Percentiles rank a stretch among this genome's conserved stretches.
Evolutionary conservation across 2,888 invertebrate species (phyloP).

Genomic region (Xanthostigma xanthostigma): DNA sequence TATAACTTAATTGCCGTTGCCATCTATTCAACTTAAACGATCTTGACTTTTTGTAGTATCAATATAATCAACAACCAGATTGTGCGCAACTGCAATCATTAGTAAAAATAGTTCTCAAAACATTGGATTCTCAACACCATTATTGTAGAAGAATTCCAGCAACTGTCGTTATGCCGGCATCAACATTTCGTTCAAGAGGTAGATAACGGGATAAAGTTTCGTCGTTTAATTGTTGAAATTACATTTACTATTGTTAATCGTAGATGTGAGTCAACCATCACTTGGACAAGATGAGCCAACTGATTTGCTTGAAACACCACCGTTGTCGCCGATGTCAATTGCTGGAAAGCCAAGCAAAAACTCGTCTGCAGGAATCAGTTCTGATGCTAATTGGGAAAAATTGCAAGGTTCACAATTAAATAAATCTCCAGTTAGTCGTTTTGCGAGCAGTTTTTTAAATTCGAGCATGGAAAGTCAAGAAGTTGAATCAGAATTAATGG

Average conservation of each 20-base stretch:
- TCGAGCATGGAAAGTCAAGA: constrained; percentile 65
- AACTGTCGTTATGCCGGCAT: constrained; percentile 59
- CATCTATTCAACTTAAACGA: not conserved
- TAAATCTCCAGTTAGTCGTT: constrained; percentile 17
- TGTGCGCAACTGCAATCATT: constrained; percentile 61
- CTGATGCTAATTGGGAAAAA: constrained; percentile 1
- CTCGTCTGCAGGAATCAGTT: constrained; percentile 1
- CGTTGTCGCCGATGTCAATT: constrained; percentile 37
- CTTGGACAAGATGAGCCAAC: constrained; percentile 49
- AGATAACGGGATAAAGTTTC: constrained; percentile 5
- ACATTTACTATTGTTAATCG: constrained; percentile 4
- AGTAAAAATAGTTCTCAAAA: constrained; percentile 80
- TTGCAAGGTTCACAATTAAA: constrained; percentile 6
- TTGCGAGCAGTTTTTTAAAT: constrained; percentile 9
- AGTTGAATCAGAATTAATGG: constrained; percentile 76
- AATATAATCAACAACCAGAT: constrained; percentile 55
- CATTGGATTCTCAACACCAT: constrained; percentile 83
- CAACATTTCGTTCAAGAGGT: constrained; percentile 52
- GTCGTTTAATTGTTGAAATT: too few species aligned
- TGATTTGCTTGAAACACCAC: constrained; percentile 36
- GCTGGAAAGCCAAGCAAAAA: constrained; percentile 1
- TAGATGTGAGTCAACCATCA: constrained; percentile 64
- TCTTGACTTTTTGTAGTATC: constrained; percentile 38
- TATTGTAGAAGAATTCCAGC: constrained; percentile 75
- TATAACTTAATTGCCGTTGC: not conserved